Conservation (phyloP, 2,113 vertebrate genomes). For the Ptilorrhoa leucosticta region DNA sequence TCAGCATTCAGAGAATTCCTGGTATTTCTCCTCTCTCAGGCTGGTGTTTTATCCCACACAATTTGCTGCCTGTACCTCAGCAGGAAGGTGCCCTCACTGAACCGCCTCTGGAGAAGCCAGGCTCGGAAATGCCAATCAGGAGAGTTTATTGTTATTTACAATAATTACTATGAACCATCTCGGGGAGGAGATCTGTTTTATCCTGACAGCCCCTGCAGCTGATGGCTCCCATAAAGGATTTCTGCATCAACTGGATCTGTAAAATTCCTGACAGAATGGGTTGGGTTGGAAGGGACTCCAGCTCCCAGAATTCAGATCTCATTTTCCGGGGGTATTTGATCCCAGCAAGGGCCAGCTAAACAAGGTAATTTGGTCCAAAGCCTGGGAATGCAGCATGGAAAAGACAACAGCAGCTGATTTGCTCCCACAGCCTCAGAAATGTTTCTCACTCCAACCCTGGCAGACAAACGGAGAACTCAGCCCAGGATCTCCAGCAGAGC, state of each 20-base stretch:
- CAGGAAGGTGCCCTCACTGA: neutral
- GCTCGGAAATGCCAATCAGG: neutral
- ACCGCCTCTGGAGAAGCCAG: neutral
- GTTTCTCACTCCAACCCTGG: neutral
- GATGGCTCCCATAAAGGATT: neutral
- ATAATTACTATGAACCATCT: neutral
- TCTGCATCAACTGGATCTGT: neutral
- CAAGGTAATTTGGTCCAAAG: neutral
- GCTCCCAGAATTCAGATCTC: neutral
- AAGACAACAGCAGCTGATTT: neutral
- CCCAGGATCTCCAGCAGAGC: conserved; percentile 17
- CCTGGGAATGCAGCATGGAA: neutral
- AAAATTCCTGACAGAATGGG: accelerated
- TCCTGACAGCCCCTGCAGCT: neutral
- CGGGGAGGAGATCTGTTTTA: accelerated
- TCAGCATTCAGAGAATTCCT: neutral
- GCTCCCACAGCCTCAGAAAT: neutral
- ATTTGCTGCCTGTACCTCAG: neutral
- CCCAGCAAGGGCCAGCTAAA: neutral
- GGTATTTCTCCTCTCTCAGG: neutral
- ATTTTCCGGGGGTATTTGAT: neutral
- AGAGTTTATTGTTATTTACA: neutral
- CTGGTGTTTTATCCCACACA: neutral
- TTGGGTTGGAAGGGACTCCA: neutral
- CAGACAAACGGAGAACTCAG: neutral